Evolutionary conservation across 1,140 invertebrate species (phyloP).

Genomic region (Drosophila pandora): DNA sequence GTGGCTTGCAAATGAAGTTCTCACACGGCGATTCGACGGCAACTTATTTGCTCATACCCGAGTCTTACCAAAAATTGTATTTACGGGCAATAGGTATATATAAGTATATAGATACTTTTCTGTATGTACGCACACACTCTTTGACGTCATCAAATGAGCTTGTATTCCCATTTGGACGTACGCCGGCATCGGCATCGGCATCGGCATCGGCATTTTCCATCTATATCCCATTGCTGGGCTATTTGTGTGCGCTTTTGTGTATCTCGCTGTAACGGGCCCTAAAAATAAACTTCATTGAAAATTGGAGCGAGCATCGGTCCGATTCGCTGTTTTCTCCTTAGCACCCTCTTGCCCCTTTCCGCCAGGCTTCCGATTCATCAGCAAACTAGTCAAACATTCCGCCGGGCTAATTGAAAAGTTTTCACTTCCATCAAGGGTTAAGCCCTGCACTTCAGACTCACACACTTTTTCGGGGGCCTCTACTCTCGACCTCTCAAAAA

Average conservation of each 20-base stretch:
- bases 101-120: not conserved
- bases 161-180: conserved; percentile 58
- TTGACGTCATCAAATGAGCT: conserved; percentile 72
- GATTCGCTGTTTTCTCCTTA: conserved; percentile 15
- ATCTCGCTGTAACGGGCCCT: conserved; percentile 57
- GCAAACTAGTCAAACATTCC: conserved; percentile 24
- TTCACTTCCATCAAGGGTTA: conserved; percentile 13
- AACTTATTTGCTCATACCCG: conserved; percentile 25
- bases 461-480: not conserved
- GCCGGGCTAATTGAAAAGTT: conserved; percentile 39
- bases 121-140: conserved; percentile 17
- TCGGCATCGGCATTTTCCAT: conserved; percentile 49
- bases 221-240: conserved; percentile 39
- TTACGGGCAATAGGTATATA: conserved; percentile 1
- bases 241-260: conserved; percentile 40
- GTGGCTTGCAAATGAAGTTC: conserved; percentile 57
- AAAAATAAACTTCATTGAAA: conserved; percentile 79
- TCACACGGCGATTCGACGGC: conserved; percentile 33
- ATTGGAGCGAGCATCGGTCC: conserved; percentile 63
- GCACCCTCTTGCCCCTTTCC: not conserved
- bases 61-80: not conserved
- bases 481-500: not conserved
- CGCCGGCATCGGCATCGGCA: conserved; percentile 47
- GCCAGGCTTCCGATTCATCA: not conserved
- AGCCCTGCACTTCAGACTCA: conserved; percentile 5